These are phyloP conservation scores for Setipinna tenuifilis DNA, from an alignment of 2,797 vertebrate genomes.

Conservation along the genomic window DNA sequence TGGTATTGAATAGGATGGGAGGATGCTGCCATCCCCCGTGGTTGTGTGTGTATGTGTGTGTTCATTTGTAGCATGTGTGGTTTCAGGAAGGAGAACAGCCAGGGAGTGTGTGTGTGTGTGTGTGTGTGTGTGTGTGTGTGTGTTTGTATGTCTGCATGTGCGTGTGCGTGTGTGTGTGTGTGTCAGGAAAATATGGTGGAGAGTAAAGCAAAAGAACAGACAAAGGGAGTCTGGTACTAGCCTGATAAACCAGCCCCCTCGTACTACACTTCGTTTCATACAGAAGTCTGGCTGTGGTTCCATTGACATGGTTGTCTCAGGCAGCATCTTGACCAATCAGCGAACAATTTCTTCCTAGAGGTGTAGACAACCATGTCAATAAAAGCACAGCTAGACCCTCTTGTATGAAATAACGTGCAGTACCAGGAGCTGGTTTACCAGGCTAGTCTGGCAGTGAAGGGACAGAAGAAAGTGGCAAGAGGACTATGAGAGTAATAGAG, in stretches of 20 bases:
- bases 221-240: constrained; percentile 28
- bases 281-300: too few species aligned
- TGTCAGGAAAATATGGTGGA: constrained; percentile 27
- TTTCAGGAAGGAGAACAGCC: neutral
- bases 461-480: neutral
- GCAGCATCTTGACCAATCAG: too few species aligned
- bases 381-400: too few species aligned
- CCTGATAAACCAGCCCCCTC: too few species aligned
- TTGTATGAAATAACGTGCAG: too few species aligned
- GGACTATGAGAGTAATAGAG: neutral
- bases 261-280: too few species aligned
- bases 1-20: neutral
- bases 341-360: too few species aligned
- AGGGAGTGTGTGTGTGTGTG: too few species aligned
- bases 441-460: constrained; percentile 1
- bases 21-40: neutral
- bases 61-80: neutral
- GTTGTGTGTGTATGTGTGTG: neutral
- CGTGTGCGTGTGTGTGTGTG: too few species aligned
- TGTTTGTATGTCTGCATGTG: neutral
- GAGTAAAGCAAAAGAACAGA: constrained; percentile 46
- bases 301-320: too few species aligned
- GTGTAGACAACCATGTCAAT: too few species aligned
- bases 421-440: too few species aligned
- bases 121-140: constrained; percentile 12